phyloP scores from a whole-genome alignment of 2,113 vertebrate genomes.

The Deroptyus accipitrinus region DNA sequence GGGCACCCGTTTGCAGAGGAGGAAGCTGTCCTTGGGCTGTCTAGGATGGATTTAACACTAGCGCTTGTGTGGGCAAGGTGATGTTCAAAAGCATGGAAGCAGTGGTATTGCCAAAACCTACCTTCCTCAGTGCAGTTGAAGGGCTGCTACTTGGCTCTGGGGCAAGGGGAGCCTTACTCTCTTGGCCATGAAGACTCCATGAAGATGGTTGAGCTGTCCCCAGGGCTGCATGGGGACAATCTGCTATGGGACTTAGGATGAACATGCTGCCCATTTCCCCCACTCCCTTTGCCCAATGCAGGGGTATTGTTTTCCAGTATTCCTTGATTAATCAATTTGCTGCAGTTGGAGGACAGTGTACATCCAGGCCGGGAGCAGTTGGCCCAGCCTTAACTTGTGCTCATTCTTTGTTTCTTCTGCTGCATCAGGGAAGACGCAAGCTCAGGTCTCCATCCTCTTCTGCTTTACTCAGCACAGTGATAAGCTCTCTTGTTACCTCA shows the following conservation, averaged over 20 bases:
- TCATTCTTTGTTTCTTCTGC: background rate
- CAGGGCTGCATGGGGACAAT: background rate
- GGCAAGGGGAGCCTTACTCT: fast-evolving
- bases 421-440: background rate
- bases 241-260: background rate
- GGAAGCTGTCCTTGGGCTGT: background rate
- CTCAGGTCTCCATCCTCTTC: background rate
- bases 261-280: fast-evolving
- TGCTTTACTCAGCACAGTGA: background rate
- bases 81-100: background rate
- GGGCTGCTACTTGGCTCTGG: background rate
- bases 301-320: background rate
- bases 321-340: background rate
- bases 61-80: fast-evolving
- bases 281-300: fast-evolving
- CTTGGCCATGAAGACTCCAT: background rate
- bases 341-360: background rate
- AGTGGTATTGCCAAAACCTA: background rate
- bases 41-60: background rate
- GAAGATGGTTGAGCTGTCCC: background rate
- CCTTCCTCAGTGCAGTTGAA: background rate
- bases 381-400: background rate
- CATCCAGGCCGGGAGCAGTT: background rate
- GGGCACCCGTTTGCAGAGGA: background rate
- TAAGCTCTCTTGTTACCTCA: fast-evolving